Percentiles rank a stretch among this genome's conserved stretches.
Conservation (phyloP, 2,113 vertebrate species). For the Mugil cephalus region DNA sequence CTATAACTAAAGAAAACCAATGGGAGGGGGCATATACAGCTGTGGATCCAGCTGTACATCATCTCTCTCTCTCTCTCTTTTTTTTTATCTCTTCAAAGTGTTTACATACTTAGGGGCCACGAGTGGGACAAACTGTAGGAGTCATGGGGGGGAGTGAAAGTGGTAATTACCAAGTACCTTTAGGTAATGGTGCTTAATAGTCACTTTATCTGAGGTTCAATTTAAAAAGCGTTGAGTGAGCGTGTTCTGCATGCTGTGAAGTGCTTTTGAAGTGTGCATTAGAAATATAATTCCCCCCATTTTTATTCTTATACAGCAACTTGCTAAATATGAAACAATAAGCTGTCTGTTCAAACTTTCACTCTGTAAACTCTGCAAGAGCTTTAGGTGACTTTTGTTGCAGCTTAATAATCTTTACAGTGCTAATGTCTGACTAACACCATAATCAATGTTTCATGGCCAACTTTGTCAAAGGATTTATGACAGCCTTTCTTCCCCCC, state of each 20-base stretch:
- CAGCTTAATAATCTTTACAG: conserved; percentile 17
- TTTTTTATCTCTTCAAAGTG: conserved; percentile 60
- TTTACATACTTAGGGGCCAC: conserved; percentile 48
- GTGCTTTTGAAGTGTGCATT: conserved; percentile 20
- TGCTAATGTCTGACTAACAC: conserved; percentile 52
- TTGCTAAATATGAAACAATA: conserved; percentile 52
- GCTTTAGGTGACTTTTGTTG: conserved; percentile 21
- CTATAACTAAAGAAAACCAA: conserved; percentile 32
- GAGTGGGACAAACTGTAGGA: conserved; percentile 22
- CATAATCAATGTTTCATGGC: conserved; percentile 45
- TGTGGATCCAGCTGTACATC: conserved; percentile 50
- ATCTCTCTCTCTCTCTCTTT: conserved; percentile 47
- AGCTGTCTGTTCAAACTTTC: conserved; percentile 28
- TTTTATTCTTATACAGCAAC: conserved; percentile 4
- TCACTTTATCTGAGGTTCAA: conserved; percentile 48
- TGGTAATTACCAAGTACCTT: conserved; percentile 57
- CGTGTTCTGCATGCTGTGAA: conserved; percentile 41
- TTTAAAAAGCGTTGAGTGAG: conserved; percentile 60
- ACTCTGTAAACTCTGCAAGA: conserved; percentile 20
- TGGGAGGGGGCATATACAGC: conserved; percentile 22
- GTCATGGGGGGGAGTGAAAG: conserved; percentile 56
- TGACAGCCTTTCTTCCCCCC: conserved; percentile 29
- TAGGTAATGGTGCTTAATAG: conserved; percentile 53
- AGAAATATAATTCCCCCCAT: conserved; percentile 18
- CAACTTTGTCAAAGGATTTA: conserved; percentile 52